These are phyloP conservation scores for Drosophila orosa DNA, from an alignment of 1,140 invertebrate genomes.

Conservation along the genomic window DNA sequence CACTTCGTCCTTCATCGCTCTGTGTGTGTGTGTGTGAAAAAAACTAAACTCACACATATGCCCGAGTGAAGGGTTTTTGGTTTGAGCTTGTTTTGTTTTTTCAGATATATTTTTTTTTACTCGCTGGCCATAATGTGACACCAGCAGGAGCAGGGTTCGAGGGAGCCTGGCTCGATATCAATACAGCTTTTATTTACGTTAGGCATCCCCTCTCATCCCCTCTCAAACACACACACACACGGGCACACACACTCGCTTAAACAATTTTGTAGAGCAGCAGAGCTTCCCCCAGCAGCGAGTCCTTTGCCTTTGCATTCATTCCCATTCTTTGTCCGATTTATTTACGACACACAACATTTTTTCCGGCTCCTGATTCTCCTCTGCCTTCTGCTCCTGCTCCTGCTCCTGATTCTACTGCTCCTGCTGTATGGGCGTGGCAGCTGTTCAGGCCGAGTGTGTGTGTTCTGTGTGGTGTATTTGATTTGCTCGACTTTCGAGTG, in stretches of 20 bases:
- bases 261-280: conserved; percentile 68
- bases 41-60: conserved; percentile 56
- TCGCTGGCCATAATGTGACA: conserved; percentile 63
- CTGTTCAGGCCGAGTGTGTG: neutral
- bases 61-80: conserved; percentile 53
- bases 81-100: neutral
- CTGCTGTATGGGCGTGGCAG: conserved; percentile 38
- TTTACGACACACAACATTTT: conserved; percentile 52
- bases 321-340: conserved; percentile 42
- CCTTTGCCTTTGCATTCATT: conserved; percentile 2
- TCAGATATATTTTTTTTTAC: conserved; percentile 72
- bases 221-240: conserved; percentile 1
- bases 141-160: conserved; percentile 11
- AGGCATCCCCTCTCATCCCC: conserved; percentile 44
- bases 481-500: conserved; percentile 63
- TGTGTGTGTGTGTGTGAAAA: conserved; percentile 7
- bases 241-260: conserved; percentile 29
- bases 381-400: neutral
- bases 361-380: conserved; percentile 3
- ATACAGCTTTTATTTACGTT: conserved; percentile 74
- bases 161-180: conserved; percentile 61
- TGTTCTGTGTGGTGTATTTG: conserved; percentile 37
- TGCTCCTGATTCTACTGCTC: neutral
- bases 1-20: neutral
- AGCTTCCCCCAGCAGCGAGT: neutral